Conservation (phyloP, 2,797 vertebrate genomes). For the Lepilemur septentrionalis region DNA sequence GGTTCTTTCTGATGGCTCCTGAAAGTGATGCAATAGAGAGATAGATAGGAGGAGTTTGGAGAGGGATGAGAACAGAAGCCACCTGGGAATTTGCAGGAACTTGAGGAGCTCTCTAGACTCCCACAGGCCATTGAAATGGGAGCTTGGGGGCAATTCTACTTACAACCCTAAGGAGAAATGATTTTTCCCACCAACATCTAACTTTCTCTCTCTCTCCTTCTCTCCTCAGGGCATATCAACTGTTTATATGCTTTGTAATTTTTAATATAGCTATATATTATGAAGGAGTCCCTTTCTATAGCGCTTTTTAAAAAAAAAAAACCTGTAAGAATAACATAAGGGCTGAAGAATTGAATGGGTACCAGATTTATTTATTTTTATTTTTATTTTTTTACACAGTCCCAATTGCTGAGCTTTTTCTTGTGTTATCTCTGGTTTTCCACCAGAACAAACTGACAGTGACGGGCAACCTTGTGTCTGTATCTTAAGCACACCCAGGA, state of each 20-base stretch:
- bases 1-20: not conserved
- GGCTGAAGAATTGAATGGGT: not conserved
- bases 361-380: not conserved
- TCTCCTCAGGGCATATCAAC: not conserved
- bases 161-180: not conserved
- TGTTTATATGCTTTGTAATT: not conserved
- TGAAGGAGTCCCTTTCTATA: not conserved
- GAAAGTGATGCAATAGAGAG: not conserved
- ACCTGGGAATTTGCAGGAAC: not conserved
- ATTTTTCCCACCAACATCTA: not conserved
- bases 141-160: not conserved
- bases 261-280: not conserved
- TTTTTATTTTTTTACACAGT: not conserved
- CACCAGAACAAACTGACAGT: not conserved
- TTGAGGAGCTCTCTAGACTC: not conserved
- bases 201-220: not conserved
- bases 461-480: not conserved
- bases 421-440: not conserved
- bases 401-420: not conserved
- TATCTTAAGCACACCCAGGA: not conserved
- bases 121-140: not conserved
- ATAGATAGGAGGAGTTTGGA: not conserved
- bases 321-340: not conserved
- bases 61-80: not conserved
- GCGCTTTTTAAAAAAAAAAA: not conserved